Base-by-base conservation (phyloP, 2,113 vertebrate genomes). In the Dryoscopus gambensis region DNA sequence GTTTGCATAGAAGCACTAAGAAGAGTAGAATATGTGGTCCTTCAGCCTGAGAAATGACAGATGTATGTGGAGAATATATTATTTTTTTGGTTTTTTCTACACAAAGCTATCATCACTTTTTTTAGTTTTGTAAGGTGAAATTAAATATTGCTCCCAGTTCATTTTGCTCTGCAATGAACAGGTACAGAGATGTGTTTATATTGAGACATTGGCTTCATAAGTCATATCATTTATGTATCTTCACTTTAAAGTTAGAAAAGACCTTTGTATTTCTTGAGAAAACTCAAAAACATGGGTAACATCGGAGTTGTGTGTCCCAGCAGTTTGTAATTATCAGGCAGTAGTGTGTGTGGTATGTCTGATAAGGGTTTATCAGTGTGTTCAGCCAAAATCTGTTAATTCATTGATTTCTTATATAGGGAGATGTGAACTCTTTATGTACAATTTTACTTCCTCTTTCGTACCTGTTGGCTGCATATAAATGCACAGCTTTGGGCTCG, bases 391-490 rank as follows among this genome's bases (percentile, higher is more conserved):
- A 50, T 27, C 63, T 52, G 7, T 37, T 53, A 59, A 59, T 7
- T 14, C 40, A 1, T 50, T 30, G 0, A 1, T 85, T 73, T 79
- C 35, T 63, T 30, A 4, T 1, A 0, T 0, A 31, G 15, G 46
- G 35, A 71, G 73, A 9, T 42, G 17, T 16, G 64, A 92, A 10
- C 44, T 84, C 60, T 15, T 49, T 1, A 3, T 12, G 10, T 70
- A 30, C 24, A 40, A 35, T 30, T 50, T 13, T 13, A 1, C 33
- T 62, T 68, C 82, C 44, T 64, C 60, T 42, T 62, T 22, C 17
- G 11, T 18, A 30, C 55, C 42, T 3, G 0, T 1, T 16, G 39
- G 5, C 44, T 56, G 33, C 18, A 17, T 0, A 3, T 19, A 35
- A 76, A 30, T 4, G 4, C 37, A 25, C 5, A 44, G 24, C 13